A percentile compares a stretch with the other conserved stretches of the same genome.
Evolutionary conservation across 2,113 vertebrate genomes (phyloP).

Genomic region (Pluvialis apricaria): DNA sequence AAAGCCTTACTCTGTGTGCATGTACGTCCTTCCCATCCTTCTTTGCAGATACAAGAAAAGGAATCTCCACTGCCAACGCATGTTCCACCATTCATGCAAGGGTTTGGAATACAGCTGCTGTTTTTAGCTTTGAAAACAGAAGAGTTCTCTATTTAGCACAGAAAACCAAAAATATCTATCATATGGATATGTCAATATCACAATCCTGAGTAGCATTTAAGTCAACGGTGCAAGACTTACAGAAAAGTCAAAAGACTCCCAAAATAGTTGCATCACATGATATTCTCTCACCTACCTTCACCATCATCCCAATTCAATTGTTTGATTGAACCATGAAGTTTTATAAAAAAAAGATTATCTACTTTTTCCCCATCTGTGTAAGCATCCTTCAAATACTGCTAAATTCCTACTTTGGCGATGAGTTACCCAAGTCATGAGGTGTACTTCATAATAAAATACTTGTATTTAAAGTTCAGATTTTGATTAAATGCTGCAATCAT

Average conservation of each 20-base stretch:
- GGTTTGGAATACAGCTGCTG: slow-evolving; percentile 89
- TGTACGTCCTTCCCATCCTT: slow-evolving; percentile 92
- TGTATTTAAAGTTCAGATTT: not conserved
- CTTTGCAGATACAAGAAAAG: slow-evolving; percentile 94
- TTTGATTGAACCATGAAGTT: not conserved
- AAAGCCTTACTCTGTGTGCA: slow-evolving; percentile 87
- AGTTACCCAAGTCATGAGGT: not conserved
- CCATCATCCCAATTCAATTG: not conserved
- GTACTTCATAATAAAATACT: not conserved
- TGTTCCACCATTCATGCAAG: slow-evolving; percentile 91
- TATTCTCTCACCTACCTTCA: not conserved
- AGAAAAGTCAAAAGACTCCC: not conserved
- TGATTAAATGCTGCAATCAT: not conserved
- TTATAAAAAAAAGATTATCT: not conserved
- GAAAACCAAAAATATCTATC: not conserved
- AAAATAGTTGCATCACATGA: rapidly evolving
- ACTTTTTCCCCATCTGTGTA: not conserved
- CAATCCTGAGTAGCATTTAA: not conserved
- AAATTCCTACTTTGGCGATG: not conserved
- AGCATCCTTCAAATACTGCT: not conserved
- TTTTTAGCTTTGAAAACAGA: slow-evolving; percentile 78
- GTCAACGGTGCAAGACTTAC: not conserved
- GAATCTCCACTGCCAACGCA: slow-evolving; percentile 88
- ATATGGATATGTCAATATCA: not conserved
- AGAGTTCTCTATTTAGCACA: not conserved